A percentile compares a stretch with the other conserved stretches of the same genome.
phyloP scores from a whole-genome alignment of 2,797 vertebrate genomes.

The Diplodus puntazzo region DNA sequence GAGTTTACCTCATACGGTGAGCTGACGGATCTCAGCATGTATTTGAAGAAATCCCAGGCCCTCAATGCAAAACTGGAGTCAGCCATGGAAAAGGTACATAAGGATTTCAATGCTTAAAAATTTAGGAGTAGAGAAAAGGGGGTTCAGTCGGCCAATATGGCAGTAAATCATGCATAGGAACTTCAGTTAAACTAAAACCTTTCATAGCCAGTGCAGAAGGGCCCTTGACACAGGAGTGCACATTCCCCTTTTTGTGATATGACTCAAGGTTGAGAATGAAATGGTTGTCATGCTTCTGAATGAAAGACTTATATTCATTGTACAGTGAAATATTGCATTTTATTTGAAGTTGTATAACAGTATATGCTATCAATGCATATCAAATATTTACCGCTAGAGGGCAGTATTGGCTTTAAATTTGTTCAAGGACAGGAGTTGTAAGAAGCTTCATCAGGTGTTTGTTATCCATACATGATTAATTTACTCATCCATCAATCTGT shows the following conservation, averaged over 20 bases:
- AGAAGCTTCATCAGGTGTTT: neutral
- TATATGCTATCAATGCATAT: neutral
- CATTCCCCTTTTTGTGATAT: neutral
- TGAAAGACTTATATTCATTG: neutral
- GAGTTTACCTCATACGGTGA: slow-evolving; percentile 87
- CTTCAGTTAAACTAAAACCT: neutral
- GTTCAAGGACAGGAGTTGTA: neutral
- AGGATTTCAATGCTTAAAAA: neutral
- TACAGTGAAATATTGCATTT: neutral
- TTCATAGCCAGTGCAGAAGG: neutral
- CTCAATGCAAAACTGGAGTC: slow-evolving; percentile 87
- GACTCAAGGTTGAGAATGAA: neutral
- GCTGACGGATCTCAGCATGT: slow-evolving; percentile 84
- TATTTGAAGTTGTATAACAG: neutral
- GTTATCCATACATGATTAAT: neutral
- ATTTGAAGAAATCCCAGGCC: slow-evolving; percentile 89
- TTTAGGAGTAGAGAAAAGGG: neutral
- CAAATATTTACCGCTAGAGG: slow-evolving; percentile 38
- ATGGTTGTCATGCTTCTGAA: neutral
- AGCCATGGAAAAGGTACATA: slow-evolving; percentile 87
- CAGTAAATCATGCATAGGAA: neutral
- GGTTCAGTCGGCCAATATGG: neutral
- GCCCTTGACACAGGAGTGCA: too few relatives aligned
- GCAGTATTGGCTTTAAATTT: slow-evolving; percentile 47
- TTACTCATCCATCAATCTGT: neutral